Percentiles rank a stretch among this genome's conserved stretches.
Conservation (phyloP, 2,113 vertebrate species). For the Chaetops frenatus region DNA sequence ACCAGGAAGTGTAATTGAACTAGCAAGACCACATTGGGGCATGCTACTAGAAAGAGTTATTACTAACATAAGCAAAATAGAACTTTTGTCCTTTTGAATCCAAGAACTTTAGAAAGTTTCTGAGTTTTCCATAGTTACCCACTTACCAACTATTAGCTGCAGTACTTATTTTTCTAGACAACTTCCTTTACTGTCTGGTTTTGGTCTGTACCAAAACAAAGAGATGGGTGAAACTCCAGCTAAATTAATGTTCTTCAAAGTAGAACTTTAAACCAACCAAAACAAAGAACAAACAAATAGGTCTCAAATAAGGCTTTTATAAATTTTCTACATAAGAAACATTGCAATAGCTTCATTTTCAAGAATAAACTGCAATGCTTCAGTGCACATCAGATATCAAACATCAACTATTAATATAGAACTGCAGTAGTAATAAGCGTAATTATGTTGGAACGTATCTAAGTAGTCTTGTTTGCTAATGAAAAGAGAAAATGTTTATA, state of each 20-base stretch:
- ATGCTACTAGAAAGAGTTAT: neutral
- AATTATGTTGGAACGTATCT: neutral
- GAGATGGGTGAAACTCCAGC: constrained; percentile 75
- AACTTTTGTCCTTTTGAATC: constrained; percentile 68
- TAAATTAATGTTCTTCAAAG: constrained; percentile 68
- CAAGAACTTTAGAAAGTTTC: constrained; percentile 62
- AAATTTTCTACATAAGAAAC: neutral
- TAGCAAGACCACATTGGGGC: neutral
- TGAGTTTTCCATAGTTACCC: constrained; percentile 22
- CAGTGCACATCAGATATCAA: neutral
- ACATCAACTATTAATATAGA: neutral
- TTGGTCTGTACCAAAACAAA: constrained; percentile 42
- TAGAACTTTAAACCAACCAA: constrained; percentile 48
- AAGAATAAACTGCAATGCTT: neutral
- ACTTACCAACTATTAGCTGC: constrained; percentile 55
- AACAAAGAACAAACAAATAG: neutral
- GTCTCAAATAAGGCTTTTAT: neutral
- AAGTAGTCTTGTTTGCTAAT: neutral
- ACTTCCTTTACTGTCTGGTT: constrained; percentile 13
- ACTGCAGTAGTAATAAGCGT: neutral
- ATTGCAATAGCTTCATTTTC: neutral
- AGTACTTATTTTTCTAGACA: constrained; percentile 60
- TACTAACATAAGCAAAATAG: neutral
- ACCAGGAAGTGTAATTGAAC: neutral
- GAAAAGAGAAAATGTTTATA: neutral